phyloP scores from a whole-genome alignment of 2,888 invertebrate genomes.

The Dynastes hyllus region DNA sequence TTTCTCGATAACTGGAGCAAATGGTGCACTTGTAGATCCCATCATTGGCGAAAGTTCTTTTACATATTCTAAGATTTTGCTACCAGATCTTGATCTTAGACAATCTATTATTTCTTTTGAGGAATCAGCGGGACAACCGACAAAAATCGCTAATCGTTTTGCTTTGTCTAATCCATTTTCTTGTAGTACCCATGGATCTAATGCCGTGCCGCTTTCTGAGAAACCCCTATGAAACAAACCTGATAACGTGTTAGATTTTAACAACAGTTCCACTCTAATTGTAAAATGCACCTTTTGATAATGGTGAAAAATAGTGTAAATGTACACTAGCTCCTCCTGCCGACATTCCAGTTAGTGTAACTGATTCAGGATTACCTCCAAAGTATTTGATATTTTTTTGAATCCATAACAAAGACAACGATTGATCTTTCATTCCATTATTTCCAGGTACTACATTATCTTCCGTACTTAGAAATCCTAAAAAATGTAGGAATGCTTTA shows the following conservation, averaged over 20 bases:
- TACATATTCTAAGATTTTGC: not conserved
- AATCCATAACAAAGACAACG: constrained; percentile 79
- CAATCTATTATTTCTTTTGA: constrained; percentile 76
- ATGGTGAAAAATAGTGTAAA: constrained; percentile 78
- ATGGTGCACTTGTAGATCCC: constrained; percentile 76
- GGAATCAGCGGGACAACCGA: constrained; percentile 76
- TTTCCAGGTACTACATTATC: constrained; percentile 80
- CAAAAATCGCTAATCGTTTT: constrained; percentile 73
- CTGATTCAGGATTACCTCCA: constrained; percentile 79
- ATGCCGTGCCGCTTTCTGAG: constrained; percentile 79
- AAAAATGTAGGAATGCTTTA: not conserved
- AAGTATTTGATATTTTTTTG: constrained; percentile 78
- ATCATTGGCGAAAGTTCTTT: not conserved
- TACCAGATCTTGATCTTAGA: constrained; percentile 73
- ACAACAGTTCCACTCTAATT: not conserved
- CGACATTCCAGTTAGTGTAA: constrained; percentile 79
- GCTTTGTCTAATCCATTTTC: constrained; percentile 75
- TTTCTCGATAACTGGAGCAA: constrained; percentile 79
- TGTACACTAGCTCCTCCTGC: constrained; percentile 83
- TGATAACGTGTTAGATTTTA: constrained; percentile 56
- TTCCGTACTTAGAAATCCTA: constrained; percentile 81
- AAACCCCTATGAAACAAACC: constrained; percentile 75
- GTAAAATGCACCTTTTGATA: constrained; percentile 67
- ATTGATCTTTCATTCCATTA: constrained; percentile 82
- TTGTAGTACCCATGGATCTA: constrained; percentile 74